Base-by-base conservation (phyloP, 1,140 invertebrate species). In the Drosophila pseudoobscura region DNA sequence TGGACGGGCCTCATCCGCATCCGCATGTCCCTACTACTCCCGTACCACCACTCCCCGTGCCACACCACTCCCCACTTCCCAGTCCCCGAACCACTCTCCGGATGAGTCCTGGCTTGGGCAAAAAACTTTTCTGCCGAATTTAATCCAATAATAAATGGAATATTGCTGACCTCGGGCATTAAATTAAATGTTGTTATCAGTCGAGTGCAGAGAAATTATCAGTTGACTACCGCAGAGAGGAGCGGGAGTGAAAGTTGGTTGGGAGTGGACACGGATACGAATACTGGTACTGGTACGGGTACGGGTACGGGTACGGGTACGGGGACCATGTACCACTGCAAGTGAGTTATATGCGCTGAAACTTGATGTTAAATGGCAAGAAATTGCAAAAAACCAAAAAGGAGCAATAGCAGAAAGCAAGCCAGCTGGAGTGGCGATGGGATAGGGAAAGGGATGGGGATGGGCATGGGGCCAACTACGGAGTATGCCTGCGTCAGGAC, bases 121-220 rank as follows among this genome's bases (percentile, higher is more conserved):
- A 82, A 87, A 88, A 87, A 75, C 63, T 76, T 83, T 89, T 64
- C 79, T 90, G 85, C 90, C 90, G 74, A 90, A 91, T 84, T 88
- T 91, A 91, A 91, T 91, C 90, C 90, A 91, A 91, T 91, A 91
- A 91, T 89, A 90, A 91, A 91, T 91, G 90, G 90, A 90, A 91
- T 91, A 90, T 91, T 91, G 90, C 90, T 91, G 90, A 91, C 90
- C 90, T 91, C 90, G 90, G 90, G 90, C 88, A 91, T 91, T 91
- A 91, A 91, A 91, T 91, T 91, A 91, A 91, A 91, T 90, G 90
- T 88, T 91, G 90, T 91, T 91, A 91, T 91, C 90, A 90, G 90
- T 77, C 75, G 88, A 84, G 77, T 90, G 90, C 90, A 90, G 90
- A 78, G 73, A 90, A 90, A 91, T 91, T 91, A 91, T 91, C 90